Conservation (phyloP, 2,113 vertebrate species). For the Megatriorchis doriae region DNA sequence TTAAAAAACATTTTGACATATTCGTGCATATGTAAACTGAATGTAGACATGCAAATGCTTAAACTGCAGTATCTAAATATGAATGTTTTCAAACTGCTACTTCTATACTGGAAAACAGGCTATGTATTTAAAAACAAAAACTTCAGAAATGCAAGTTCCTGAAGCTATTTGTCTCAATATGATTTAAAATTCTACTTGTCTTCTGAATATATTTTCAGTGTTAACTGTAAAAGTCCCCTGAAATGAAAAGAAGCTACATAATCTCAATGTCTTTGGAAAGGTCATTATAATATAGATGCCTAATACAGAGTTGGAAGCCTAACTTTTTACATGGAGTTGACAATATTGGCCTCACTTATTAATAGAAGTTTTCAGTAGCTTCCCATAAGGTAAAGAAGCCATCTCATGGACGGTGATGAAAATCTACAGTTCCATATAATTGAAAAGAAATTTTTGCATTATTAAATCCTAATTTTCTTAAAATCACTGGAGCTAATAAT, state of each 20-base stretch:
- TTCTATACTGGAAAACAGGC: not conserved
- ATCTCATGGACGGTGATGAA: not conserved
- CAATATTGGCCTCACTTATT: not conserved
- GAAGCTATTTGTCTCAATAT: not conserved
- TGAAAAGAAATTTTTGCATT: not conserved
- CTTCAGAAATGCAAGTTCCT: not conserved
- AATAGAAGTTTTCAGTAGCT: not conserved
- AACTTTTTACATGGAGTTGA: not conserved
- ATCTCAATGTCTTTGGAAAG: not conserved
- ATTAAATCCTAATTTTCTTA: not conserved
- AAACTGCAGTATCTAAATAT: not conserved
- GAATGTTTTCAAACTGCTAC: not conserved
- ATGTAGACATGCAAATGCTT: not conserved
- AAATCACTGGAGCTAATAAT: not conserved
- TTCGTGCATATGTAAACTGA: not conserved
- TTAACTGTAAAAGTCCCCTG: not conserved
- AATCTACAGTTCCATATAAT: not conserved
- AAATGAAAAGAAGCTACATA: not conserved
- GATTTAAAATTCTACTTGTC: not conserved
- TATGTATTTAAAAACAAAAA: not conserved
- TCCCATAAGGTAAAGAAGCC: not conserved
- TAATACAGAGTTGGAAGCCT: not conserved
- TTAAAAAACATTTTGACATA: constrained; percentile 3
- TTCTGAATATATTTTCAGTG: not conserved
- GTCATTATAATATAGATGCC: not conserved